Conservation (phyloP, 2,888 invertebrate species). For the Rhopalosiphum nymphaeae region DNA sequence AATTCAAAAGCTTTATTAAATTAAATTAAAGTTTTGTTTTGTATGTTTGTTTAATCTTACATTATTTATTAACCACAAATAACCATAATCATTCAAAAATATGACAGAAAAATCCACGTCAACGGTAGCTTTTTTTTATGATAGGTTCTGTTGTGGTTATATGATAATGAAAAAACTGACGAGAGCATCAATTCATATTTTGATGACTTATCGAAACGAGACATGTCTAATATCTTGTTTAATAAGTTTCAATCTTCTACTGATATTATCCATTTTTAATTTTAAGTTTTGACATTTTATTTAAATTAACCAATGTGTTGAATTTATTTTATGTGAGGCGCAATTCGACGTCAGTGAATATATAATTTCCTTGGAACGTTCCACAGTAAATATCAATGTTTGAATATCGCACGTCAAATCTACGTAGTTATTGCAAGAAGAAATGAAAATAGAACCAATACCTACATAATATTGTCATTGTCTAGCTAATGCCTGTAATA, state of each 20-base stretch:
- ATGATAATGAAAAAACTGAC: not conserved
- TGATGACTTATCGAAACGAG: not conserved
- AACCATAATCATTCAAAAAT: not conserved
- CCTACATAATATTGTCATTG: not conserved
- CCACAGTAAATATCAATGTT: not conserved
- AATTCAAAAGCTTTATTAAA: not conserved
- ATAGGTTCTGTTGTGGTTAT: not conserved
- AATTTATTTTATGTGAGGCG: not conserved
- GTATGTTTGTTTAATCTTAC: not conserved
- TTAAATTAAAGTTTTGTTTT: too few species aligned
- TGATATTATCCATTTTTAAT: not conserved
- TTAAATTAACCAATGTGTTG: not conserved
- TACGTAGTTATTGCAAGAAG: not conserved
- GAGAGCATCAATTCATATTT: not conserved
- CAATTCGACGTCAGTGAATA: not conserved
- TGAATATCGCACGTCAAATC: not conserved
- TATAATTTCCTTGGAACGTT: not conserved
- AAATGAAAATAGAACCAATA: not conserved
- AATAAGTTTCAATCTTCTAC: not conserved
- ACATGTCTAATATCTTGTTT: not conserved
- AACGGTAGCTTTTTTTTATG: not conserved
- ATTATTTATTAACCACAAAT: not conserved
- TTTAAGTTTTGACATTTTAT: not conserved
- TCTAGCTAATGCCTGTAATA: not conserved
- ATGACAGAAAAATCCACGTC: not conserved